These are phyloP conservation scores for Oxyura jamaicensis DNA, from an alignment of 2,113 vertebrate species.

Conservation along the genomic window DNA sequence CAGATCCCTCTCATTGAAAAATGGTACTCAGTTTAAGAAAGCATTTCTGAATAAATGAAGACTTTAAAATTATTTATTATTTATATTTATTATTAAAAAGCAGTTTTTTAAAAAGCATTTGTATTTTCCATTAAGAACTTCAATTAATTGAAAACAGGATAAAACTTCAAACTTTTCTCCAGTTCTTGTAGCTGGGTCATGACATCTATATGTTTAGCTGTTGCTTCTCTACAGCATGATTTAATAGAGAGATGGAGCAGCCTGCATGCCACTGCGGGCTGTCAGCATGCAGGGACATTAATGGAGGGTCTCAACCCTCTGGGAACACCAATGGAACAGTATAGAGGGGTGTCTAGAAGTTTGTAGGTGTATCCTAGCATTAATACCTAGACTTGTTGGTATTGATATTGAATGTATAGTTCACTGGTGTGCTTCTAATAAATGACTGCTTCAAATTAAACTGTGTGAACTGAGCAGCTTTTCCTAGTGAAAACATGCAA, in stretches of 20 bases:
- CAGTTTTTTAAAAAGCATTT: neutral
- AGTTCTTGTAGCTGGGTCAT: neutral
- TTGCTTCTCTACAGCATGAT: neutral
- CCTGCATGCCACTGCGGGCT: neutral
- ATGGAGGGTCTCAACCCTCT: fast-evolving
- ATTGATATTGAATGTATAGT: neutral
- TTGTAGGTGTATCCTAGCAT: neutral
- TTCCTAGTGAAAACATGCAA: neutral
- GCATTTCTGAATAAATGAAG: neutral
- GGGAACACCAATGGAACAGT: fast-evolving
- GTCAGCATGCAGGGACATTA: neutral
- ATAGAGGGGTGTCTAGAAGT: neutral
- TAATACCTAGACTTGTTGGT: neutral
- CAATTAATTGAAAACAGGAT: neutral
- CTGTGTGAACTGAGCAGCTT: neutral
- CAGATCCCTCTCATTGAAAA: neutral
- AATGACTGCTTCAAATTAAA: neutral
- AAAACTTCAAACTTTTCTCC: neutral
- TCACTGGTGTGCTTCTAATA: neutral
- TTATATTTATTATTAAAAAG: neutral
- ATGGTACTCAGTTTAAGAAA: neutral
- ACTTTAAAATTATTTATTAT: neutral
- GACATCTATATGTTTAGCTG: neutral
- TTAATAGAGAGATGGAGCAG: neutral
- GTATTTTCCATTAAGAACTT: neutral